Conservation (phyloP, 2,113 vertebrate genomes). For the Amblyopsis rosae region DNA sequence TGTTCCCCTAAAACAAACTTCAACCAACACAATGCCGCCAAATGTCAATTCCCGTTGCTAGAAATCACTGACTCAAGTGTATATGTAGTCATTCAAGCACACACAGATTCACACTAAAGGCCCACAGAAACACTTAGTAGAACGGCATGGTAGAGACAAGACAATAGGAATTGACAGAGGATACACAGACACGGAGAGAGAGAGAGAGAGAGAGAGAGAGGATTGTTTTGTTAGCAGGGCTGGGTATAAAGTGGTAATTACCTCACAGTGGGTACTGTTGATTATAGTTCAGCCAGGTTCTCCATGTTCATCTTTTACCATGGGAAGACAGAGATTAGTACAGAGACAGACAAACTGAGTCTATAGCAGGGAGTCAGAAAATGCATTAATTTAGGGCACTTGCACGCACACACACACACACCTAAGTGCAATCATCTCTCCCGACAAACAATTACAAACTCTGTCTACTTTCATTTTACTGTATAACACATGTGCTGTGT, state of each 20-base stretch:
- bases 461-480: conserved; percentile 46
- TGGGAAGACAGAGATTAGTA: conserved; percentile 67
- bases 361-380: conserved; percentile 40
- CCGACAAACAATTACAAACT: conserved; percentile 57
- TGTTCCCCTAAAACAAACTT: not conserved
- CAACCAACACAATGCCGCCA: conserved; percentile 22
- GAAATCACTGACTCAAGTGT: conserved; percentile 48
- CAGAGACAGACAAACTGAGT: conserved; percentile 50
- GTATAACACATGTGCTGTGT: conserved; percentile 14
- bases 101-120: conserved; percentile 21
- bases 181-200: not conserved
- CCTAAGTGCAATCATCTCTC: conserved; percentile 56
- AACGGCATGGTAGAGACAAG: conserved; percentile 42
- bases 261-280: conserved; percentile 73
- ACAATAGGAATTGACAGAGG: conserved; percentile 4
- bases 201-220: not conserved
- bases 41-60: conserved; percentile 47
- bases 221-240: conserved; percentile 63
- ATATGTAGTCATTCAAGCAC: conserved; percentile 14
- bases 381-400: conserved; percentile 31
- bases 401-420: conserved; percentile 16
- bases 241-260: conserved; percentile 74
- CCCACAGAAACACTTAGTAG: conserved; percentile 40
- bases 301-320: conserved; percentile 75
- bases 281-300: conserved; percentile 76